These are phyloP conservation scores for Glaucomys volans DNA, from an alignment of 2,113 vertebrate species.

Conservation along the genomic window DNA sequence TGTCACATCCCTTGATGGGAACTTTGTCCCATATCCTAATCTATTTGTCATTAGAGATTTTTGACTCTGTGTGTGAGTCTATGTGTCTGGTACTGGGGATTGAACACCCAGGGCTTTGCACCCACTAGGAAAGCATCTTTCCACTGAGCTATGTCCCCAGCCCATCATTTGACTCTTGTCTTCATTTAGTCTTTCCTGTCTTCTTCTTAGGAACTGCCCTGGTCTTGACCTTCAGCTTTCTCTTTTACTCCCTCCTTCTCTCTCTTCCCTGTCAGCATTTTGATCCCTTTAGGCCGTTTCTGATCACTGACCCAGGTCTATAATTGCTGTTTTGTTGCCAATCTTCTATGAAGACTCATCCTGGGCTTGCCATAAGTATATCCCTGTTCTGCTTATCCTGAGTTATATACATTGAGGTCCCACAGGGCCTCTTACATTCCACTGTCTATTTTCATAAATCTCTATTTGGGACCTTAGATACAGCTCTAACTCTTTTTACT, in stretches of 20 bases:
- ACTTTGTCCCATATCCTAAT: neutral
- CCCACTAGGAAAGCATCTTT: neutral
- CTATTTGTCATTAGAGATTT: neutral
- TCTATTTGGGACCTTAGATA: neutral
- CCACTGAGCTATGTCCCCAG: neutral
- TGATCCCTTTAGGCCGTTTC: neutral
- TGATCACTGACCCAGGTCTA: neutral
- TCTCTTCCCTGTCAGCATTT: neutral
- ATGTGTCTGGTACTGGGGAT: neutral
- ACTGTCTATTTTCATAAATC: neutral
- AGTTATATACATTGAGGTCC: neutral
- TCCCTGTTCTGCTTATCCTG: neutral
- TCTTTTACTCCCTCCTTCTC: neutral
- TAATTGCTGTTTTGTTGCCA: neutral
- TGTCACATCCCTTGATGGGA: neutral
- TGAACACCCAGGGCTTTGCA: too few relatives aligned
- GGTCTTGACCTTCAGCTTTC: neutral
- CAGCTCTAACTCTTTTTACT: neutral
- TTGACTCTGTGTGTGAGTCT: neutral
- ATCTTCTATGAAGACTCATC: neutral
- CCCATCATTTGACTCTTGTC: neutral
- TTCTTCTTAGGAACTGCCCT: neutral
- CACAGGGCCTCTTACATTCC: neutral
- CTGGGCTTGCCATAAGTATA: neutral
- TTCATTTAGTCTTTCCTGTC: slow-evolving; percentile 6